Percentiles rank a stretch among this genome's conserved stretches.
phyloP scores from a whole-genome alignment of 2,888 invertebrate genomes.

The Pseudoips prasinana region DNA sequence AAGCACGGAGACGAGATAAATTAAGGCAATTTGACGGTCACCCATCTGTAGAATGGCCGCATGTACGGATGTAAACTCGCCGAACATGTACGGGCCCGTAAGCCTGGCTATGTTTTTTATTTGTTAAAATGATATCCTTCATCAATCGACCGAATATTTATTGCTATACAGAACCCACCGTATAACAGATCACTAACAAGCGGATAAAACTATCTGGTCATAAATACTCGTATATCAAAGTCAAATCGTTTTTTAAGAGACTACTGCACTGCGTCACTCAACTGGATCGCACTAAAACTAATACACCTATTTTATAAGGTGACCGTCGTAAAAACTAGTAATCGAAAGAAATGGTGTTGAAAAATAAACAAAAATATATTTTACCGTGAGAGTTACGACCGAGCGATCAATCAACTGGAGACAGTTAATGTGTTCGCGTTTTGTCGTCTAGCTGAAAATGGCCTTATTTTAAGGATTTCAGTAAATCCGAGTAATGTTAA shows the following conservation, averaged over 20 bases:
- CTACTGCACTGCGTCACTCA: constrained; percentile 20
- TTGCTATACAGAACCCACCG: no score
- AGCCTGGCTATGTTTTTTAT: no score
- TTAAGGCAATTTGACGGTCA: no score
- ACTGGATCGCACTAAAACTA: constrained; percentile 25
- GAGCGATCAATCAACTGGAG: constrained; percentile 30
- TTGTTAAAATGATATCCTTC: no score
- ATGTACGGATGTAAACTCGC: no score
- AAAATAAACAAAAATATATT: constrained; percentile 5
- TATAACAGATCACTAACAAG: no score
- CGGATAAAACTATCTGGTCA: no score
- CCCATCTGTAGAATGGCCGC: no score
- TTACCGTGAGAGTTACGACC: constrained; percentile 22
- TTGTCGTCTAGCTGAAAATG: constrained; percentile 25
- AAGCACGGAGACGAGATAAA: no score
- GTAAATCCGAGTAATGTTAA: constrained; percentile 23
- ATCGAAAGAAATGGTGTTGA: constrained; percentile 24
- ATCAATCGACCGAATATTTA: no score
- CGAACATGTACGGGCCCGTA: no score
- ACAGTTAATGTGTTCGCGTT: constrained; percentile 36
- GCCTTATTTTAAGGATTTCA: constrained; percentile 19
- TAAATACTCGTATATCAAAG: no score
- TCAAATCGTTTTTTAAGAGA: constrained; percentile 29
- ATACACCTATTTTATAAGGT: constrained; percentile 34
- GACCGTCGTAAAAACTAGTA: constrained; percentile 36